These are phyloP conservation scores for Cyprinella venusta DNA, from an alignment of 2,797 vertebrate genomes.

Conservation along the genomic window DNA sequence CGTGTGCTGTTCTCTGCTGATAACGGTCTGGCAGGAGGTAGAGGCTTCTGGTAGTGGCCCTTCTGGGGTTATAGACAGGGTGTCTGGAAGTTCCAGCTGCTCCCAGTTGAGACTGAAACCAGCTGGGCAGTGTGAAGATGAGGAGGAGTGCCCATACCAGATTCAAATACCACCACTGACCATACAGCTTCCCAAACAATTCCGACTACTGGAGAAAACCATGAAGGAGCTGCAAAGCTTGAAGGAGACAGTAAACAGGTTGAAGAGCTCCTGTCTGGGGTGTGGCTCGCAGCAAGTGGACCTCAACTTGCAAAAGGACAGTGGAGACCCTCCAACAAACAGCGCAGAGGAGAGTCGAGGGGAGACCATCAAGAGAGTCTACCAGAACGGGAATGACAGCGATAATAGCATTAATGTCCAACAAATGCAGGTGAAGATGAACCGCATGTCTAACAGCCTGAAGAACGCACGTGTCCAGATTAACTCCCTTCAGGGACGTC, in stretches of 20 bases:
- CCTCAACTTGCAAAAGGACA: constrained; percentile 74
- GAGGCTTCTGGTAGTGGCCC: constrained; percentile 68
- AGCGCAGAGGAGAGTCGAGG: constrained; percentile 56
- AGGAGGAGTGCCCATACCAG: constrained; percentile 88
- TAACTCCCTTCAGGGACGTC: constrained; percentile 80
- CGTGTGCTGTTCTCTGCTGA: constrained; percentile 73
- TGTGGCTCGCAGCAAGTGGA: constrained; percentile 81
- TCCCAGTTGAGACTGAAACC: constrained; percentile 86
- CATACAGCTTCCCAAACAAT: constrained; percentile 90
- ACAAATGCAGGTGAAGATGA: constrained; percentile 85
- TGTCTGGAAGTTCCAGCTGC: constrained; percentile 53
- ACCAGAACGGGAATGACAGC: constrained; percentile 20
- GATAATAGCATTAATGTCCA: constrained; percentile 57
- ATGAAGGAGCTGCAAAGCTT: constrained; percentile 90
- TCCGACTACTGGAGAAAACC: constrained; percentile 87
- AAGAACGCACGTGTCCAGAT: constrained; percentile 88
- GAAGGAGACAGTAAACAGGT: constrained; percentile 86
- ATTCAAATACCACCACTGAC: constrained; percentile 89
- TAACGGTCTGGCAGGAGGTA: constrained; percentile 68
- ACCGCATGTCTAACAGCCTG: constrained; percentile 86
- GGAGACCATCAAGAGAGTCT: constrained; percentile 47
- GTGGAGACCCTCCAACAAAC: constrained; percentile 56
- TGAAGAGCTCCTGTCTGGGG: constrained; percentile 88
- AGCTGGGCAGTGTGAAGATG: constrained; percentile 81
- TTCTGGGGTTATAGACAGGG: constrained; percentile 58